Evolutionary conservation across 1,140 invertebrate species (phyloP), one percentile per base, ranked within the genome.

Genomic region (Zaprionus ornatus): DNA sequence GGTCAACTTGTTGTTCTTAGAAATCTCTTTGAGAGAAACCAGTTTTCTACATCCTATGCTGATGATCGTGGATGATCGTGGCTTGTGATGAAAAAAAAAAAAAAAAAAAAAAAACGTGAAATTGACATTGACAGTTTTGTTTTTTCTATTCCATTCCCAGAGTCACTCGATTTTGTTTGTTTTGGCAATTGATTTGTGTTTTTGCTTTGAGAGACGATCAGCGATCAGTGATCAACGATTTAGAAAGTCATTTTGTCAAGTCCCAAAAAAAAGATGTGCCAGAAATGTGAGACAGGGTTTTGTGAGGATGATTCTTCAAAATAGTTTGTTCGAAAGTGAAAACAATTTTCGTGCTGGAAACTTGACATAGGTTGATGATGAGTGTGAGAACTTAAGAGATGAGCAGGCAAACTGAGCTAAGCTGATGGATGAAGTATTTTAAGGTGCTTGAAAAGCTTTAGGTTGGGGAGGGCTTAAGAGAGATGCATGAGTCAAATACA

Each of bases 241-340:
- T 62, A 25, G 57, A 74, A 74, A 63, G 59, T 69, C 50, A 69
- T 56, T 19, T 62, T 45, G 64, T 27, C 48, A 17, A 45, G 27
- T 2, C 35, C 35, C 13, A 42, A 40, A 12, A 19, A 19, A 50
- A 57, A 57, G 12, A 66, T 59, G 13, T 66, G 52, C 6, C 42
- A 27, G 12, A 56, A 56, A 42, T 62, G 42, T 69, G 27, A 55
- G 50, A 0, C 15, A 23, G 27, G 15, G 37, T 37, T 65, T 72
- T 29, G 62, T 72, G 55, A 54, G 23, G 63, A 70, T 74, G 72
- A 74, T 74, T 70, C 72, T 74, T 63, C 72, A 61, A 74, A 74
- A 74, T 74, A 48, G 45, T 74, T 69, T 55, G 66, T 13, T 57
- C 50, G 72, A 74, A 74, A 74, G 72, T 70, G 52, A 74, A 74